phyloP scores from a whole-genome alignment of 2,113 vertebrate genomes.

The Apodemus sylvaticus region DNA sequence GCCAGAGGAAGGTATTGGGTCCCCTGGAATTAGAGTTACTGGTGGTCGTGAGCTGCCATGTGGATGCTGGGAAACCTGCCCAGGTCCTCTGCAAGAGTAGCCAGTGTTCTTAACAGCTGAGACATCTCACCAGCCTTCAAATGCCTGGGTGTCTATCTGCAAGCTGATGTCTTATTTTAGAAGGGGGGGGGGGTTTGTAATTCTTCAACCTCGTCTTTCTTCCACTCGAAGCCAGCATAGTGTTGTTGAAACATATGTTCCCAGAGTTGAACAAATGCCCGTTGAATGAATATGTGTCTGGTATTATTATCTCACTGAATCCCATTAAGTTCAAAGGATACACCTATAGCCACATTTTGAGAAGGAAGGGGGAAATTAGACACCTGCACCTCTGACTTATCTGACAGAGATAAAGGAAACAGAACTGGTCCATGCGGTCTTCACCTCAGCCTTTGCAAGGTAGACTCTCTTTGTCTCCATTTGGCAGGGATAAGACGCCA shows the following conservation, averaged over 20 bases:
- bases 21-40: background rate
- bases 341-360: background rate
- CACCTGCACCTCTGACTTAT: background rate
- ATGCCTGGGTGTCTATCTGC: background rate
- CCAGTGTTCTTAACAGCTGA: background rate
- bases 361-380: background rate
- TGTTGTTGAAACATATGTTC: background rate
- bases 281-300: background rate
- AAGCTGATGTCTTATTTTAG: background rate
- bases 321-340: background rate
- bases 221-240: background rate
- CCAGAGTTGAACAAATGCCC: background rate
- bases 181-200: background rate
- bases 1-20: background rate
- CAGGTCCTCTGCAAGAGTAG: background rate
- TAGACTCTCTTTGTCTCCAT: slow-evolving; percentile 27
- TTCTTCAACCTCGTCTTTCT: background rate
- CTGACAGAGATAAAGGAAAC: background rate
- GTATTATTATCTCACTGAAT: background rate
- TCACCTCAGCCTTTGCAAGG: background rate
- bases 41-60: background rate
- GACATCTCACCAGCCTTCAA: background rate
- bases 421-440: background rate
- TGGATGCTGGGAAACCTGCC: background rate
- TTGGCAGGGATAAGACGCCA: background rate